phyloP scores from a whole-genome alignment of 1,140 invertebrate genomes.

The Lordiphosa stackelbergi region DNA sequence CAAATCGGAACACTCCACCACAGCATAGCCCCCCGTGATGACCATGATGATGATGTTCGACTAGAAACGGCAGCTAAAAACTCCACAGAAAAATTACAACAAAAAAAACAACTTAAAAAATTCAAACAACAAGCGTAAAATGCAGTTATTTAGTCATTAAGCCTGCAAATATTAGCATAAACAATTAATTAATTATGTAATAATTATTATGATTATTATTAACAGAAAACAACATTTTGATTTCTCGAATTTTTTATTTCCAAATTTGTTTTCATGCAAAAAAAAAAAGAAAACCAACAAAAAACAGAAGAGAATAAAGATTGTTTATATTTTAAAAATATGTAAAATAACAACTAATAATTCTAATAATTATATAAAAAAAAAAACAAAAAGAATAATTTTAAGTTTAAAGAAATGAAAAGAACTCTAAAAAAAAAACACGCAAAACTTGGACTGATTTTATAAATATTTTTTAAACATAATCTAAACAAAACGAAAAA shows the following conservation, averaged over 20 bases:
- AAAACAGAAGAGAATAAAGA: constrained; percentile 73
- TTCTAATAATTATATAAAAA: constrained; percentile 43
- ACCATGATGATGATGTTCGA: constrained; percentile 36
- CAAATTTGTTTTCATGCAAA: constrained; percentile 16
- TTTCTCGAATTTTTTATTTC: constrained; percentile 41
- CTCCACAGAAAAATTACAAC: constrained; percentile 5
- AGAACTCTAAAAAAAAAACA: constrained; percentile 42
- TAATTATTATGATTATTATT: no score
- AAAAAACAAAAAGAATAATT: constrained; percentile 34
- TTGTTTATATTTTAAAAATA: constrained; percentile 76
- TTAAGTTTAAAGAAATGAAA: constrained; percentile 20
- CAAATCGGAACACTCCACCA: constrained; percentile 66
- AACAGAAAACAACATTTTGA: constrained; percentile 3
- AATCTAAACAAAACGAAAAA: constrained; percentile 45
- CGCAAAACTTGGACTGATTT: constrained; percentile 75
- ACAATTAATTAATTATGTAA: constrained; percentile 25
- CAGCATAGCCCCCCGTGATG: constrained; percentile 57
- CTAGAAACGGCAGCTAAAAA: constrained; percentile 16
- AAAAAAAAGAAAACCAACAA: constrained; percentile 12
- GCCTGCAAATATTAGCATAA: constrained; percentile 68
- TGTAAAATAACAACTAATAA: constrained; percentile 57
- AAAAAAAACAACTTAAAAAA: constrained; percentile 18
- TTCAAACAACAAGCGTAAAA: constrained; percentile 55
- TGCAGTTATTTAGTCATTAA: constrained; percentile 75
- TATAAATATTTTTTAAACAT: constrained; percentile 75